Percentiles rank a stretch among this genome's conserved stretches.
Conservation (phyloP, 1,140 invertebrate species). For the Whitmania pigra region DNA sequence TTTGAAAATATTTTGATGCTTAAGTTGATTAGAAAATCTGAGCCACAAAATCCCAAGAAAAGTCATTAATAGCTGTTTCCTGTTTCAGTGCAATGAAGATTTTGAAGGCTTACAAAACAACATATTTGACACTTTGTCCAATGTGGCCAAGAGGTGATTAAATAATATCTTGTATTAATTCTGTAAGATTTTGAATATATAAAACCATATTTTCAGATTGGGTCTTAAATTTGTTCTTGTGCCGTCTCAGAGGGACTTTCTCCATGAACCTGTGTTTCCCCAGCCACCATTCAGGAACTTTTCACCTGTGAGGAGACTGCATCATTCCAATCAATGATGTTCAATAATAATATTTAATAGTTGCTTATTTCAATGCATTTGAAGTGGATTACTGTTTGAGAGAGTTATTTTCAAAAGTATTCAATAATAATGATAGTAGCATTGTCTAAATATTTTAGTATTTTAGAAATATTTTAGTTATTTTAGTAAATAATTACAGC, state of each 20-base stretch:
- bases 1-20: background rate
- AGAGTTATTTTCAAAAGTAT: background rate
- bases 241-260: slow-evolving; percentile 60
- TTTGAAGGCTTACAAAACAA: too few species aligned
- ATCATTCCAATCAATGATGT: slow-evolving; percentile 18
- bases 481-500: background rate
- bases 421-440: background rate
- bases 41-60: too few species aligned
- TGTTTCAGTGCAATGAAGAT: too few species aligned
- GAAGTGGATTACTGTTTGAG: background rate
- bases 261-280: slow-evolving; percentile 65
- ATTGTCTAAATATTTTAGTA: too few species aligned
- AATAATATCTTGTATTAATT: too few species aligned
- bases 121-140: too few species aligned
- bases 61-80: too few species aligned
- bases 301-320: background rate
- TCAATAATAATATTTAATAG: background rate
- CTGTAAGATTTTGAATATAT: too few species aligned
- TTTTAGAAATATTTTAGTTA: too few species aligned
- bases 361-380: background rate
- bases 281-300: slow-evolving; percentile 50
- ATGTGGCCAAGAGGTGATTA: too few species aligned
- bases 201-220: slow-evolving; percentile 41
- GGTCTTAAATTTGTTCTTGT: slow-evolving; percentile 59
- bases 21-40: background rate